Base-by-base conservation (phyloP, 2,113 vertebrate species). In the Dermatemys mawii region DNA sequence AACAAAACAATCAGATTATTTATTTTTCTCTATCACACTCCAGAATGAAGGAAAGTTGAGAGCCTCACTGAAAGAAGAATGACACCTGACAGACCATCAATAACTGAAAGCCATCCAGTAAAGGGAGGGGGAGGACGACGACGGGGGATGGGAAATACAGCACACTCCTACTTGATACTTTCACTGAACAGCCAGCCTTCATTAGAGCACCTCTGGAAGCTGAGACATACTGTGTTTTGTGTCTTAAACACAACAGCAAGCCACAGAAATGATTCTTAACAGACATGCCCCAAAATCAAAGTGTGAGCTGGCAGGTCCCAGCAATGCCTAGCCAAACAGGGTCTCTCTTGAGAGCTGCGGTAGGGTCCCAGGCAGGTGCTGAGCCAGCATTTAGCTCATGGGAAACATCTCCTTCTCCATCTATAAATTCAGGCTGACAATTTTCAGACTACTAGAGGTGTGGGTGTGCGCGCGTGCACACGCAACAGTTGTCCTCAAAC, bases 271-370 rank as follows among this genome's bases (percentile, higher is more conserved):
- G 80, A 1, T 12, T 60, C 27, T 78, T 67, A 67, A 35, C n/a
- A 32, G 22, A 44, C 22, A n/a, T 0, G 0, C 38, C 81, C 53
- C 86, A 54, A 90, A 88, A 9, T 9, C 50, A 48, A 84, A 48
- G 63, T 3, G 51, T 3, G 49, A 63, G 49, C 29, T 88, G 44
- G 79, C 86, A 83, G 49, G 50, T 44, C 9, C 0, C 0, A 86
- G 3, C 17, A 50, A 57, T 55, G 57, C 9, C 60, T 93, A 46
- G 17, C 35, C 75, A 63, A 0, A 9, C 0, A 0, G 83, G 8
- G 10, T 90, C 0, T 83, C 44, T 48, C 80, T 70, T 27, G 35
- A 32, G 44, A 81, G 53, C n/a, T 0, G 1, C 0, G 0, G 22
- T 50, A 92, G 55, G 32, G 22, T 48, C 24, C 70, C 32, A 22